Percentiles rank a stretch among this genome's conserved stretches.
Evolutionary conservation across 2,888 invertebrate species (phyloP).

Genomic region (Scrobipalpa costella): DNA sequence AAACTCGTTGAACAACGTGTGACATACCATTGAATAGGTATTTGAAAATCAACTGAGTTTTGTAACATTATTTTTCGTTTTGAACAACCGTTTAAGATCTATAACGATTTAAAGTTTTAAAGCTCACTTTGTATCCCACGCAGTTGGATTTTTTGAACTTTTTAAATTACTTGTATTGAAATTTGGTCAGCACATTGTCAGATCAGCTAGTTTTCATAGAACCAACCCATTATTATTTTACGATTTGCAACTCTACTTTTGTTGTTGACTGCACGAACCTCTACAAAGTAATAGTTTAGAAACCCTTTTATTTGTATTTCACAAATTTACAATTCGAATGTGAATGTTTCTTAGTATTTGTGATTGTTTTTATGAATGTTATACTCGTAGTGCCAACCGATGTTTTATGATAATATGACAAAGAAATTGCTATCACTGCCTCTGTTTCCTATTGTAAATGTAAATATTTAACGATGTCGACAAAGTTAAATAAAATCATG

Average conservation of each 20-base stretch:
- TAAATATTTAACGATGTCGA: slow-evolving; percentile 19
- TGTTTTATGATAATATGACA: background rate
- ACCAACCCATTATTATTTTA: background rate
- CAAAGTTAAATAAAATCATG: slow-evolving; percentile 20
- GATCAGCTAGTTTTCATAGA: background rate
- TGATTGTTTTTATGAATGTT: background rate
- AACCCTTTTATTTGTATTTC: background rate
- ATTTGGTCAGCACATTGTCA: background rate
- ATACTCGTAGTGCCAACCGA: slow-evolving; percentile 2
- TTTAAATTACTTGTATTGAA: no score
- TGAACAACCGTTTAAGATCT: no score
- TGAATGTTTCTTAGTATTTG: background rate
- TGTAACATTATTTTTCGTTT: no score
- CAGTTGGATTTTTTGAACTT: no score
- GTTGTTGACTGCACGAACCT: background rate
- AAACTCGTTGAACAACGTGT: no score
- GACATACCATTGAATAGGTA: no score
- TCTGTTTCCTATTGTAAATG: slow-evolving; percentile 24
- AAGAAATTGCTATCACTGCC: slow-evolving; percentile 24
- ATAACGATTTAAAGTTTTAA: no score
- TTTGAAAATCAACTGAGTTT: no score
- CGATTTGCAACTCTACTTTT: background rate
- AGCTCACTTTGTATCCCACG: no score
- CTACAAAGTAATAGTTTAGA: background rate
- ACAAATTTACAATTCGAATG: background rate